Evolutionary conservation across 2,113 vertebrate genomes (phyloP).

Genomic region (Strigops habroptila): DNA sequence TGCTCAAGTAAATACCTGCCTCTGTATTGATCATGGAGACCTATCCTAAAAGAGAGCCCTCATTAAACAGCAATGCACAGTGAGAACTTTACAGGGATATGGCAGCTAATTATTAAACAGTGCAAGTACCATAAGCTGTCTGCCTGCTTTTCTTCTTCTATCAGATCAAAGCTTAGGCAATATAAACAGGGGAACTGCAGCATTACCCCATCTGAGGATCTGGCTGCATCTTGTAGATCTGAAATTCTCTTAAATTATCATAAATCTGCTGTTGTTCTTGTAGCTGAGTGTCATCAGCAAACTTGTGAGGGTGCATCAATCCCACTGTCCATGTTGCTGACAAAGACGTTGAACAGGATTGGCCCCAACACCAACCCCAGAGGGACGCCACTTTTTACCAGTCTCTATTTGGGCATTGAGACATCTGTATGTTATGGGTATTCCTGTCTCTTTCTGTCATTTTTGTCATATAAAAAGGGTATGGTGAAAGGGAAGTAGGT

Average conservation of each 20-base stretch:
- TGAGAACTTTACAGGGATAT: background rate
- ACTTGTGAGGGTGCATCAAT: background rate
- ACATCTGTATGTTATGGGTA: background rate
- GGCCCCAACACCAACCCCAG: background rate
- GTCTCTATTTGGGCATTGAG: background rate
- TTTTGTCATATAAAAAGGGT: background rate
- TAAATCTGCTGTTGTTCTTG: background rate
- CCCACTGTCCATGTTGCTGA: background rate
- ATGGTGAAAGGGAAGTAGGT: background rate
- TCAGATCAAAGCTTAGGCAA: background rate
- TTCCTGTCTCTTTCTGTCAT: background rate
- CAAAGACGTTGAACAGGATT: background rate
- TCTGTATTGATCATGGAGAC: background rate
- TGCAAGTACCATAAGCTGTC: background rate
- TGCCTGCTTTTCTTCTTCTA: background rate
- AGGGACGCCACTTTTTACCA: background rate
- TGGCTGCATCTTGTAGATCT: background rate
- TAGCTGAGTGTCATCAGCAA: background rate
- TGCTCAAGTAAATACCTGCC: background rate
- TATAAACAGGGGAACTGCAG: background rate
- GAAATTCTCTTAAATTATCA: background rate
- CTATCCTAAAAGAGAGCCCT: background rate
- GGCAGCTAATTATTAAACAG: conserved; percentile 14
- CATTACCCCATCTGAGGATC: background rate
- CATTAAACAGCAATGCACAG: background rate